phyloP scores from a whole-genome alignment of 2,113 vertebrate species.

The Cepphus grylle region DNA sequence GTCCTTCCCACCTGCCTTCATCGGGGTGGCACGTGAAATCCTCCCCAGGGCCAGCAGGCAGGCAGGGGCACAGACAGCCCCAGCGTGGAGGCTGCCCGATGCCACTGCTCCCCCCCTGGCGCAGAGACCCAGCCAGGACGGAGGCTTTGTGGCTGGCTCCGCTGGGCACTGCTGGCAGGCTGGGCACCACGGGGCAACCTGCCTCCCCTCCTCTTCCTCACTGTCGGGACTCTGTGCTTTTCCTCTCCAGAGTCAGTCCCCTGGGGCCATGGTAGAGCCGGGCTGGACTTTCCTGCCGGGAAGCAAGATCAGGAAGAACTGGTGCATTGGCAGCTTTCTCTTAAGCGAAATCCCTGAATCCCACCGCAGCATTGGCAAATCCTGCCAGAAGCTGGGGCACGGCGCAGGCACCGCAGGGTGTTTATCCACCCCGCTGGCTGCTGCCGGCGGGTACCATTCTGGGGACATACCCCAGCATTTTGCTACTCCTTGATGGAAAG shows the following conservation, averaged over 20 bases:
- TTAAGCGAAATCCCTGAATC: background rate
- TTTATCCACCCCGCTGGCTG: background rate
- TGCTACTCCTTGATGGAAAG: background rate
- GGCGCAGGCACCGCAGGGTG: background rate
- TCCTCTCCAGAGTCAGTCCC: background rate
- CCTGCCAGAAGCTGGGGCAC: background rate
- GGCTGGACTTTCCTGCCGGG: accelerated
- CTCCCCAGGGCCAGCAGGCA: background rate
- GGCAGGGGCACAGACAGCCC: accelerated
- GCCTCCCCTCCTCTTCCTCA: background rate
- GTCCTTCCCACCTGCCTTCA: background rate
- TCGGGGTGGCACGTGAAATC: accelerated
- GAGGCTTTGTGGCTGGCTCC: no score
- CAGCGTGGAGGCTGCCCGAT: accelerated
- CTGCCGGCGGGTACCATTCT: accelerated
- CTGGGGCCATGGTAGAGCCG: accelerated
- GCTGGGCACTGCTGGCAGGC: no score
- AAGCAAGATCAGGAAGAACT: background rate
- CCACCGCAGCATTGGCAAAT: accelerated
- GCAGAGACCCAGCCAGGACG: accelerated
- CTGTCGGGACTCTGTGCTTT: background rate
- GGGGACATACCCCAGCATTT: background rate
- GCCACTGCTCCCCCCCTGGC: accelerated
- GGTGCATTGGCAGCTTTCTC: background rate
- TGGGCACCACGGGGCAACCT: background rate